These are phyloP conservation scores for Pollenia amentaria DNA, from an alignment of 2,888 invertebrate genomes.

Conservation along the genomic window DNA sequence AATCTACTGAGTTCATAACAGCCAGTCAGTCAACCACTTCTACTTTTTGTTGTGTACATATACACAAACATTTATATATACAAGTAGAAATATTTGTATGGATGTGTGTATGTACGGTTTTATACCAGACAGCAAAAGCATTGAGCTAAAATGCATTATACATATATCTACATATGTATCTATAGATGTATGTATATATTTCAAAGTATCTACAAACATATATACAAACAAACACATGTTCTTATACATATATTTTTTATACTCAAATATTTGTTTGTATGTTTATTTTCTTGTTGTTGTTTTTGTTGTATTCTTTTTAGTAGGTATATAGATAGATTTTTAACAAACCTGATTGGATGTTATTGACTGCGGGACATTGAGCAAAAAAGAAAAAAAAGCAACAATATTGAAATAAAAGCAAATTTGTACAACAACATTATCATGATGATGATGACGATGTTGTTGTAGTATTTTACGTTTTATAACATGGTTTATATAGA, in stretches of 20 bases:
- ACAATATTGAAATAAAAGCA: constrained; percentile 27
- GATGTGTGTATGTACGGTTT: neutral
- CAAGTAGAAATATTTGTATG: neutral
- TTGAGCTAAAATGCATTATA: constrained; percentile 72
- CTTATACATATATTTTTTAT: constrained; percentile 15
- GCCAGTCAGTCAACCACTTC: constrained; percentile 61
- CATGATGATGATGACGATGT: constrained; percentile 73
- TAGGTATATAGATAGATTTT: constrained; percentile 83
- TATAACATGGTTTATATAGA: constrained; percentile 48
- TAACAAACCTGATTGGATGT: constrained; percentile 85
- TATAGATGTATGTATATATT: constrained; percentile 23
- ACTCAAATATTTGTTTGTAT: constrained; percentile 46
- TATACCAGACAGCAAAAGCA: constrained; percentile 66
- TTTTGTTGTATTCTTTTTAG: constrained; percentile 48
- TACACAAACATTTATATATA: neutral
- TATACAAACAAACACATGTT: constrained; percentile 15
- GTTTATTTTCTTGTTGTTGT: constrained; percentile 27
- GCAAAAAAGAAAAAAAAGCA: constrained; percentile 66
- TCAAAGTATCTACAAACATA: no score
- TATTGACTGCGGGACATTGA: constrained; percentile 83
- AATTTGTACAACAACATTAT: constrained; percentile 72
- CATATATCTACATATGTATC: constrained; percentile 20
- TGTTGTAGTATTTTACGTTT: constrained; percentile 78
- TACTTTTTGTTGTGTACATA: constrained; percentile 8
- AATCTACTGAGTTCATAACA: constrained; percentile 66